phyloP scores from a whole-genome alignment of 2,113 vertebrate genomes.

The Morone saxatilis region DNA sequence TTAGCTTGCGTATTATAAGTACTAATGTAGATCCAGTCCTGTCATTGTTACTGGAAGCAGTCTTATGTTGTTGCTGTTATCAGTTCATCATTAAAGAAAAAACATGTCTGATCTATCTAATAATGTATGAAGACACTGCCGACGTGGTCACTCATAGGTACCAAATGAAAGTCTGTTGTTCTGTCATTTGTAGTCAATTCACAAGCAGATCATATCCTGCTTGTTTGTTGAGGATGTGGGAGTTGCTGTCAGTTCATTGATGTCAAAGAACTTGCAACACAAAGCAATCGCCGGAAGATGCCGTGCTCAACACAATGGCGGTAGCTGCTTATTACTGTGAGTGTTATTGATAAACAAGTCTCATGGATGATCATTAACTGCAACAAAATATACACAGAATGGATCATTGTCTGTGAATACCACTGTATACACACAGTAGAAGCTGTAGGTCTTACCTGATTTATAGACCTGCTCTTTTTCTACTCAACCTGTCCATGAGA shows the following conservation, averaged over 20 bases:
- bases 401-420: too few relatives aligned
- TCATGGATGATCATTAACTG: constrained; percentile 20
- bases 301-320: constrained; percentile 26
- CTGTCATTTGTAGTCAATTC: constrained; percentile 22
- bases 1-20: neutral
- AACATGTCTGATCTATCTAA: constrained; percentile 12
- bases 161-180: constrained; percentile 31
- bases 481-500: neutral
- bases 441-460: neutral
- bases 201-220: constrained; percentile 42
- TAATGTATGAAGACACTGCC: neutral
- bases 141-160: constrained; percentile 20
- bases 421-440: neutral
- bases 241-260: constrained; percentile 45
- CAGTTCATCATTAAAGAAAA: neutral
- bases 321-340: constrained; percentile 43
- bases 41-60: neutral
- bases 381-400: neutral
- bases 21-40: too few relatives aligned
- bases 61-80: neutral
- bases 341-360: constrained; percentile 26
- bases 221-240: constrained; percentile 41
- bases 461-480: neutral
- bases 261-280: constrained; percentile 45
- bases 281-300: constrained; percentile 51